Percentiles rank a stretch among this genome's conserved stretches.
phyloP scores from a whole-genome alignment of 2,113 vertebrate species.

The Corythaeola cristata region DNA sequence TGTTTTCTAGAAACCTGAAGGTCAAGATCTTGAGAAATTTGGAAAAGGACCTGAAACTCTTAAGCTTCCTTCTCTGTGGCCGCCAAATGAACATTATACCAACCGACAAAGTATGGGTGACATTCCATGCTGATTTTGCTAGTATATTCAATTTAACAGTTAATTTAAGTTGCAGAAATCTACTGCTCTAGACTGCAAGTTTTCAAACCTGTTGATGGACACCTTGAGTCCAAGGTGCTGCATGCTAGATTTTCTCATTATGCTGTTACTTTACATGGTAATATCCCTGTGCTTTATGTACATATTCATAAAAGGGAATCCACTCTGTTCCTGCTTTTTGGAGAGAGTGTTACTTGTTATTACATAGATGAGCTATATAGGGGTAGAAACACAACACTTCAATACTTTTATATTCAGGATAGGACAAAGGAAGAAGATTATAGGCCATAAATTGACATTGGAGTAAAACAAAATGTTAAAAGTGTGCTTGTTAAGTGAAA shows the following conservation, averaged over 20 bases:
- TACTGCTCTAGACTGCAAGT: background rate
- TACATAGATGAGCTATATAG: background rate
- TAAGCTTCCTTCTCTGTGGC: background rate
- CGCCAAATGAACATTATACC: background rate
- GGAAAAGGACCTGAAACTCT: background rate
- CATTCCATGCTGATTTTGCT: background rate
- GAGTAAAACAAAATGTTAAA: background rate
- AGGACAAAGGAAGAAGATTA: background rate
- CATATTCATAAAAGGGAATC: background rate
- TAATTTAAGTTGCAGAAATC: background rate
- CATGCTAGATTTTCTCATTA: background rate
- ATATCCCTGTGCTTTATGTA: background rate
- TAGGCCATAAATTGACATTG: background rate
- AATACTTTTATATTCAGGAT: background rate
- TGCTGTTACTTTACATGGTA: background rate
- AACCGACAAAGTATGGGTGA: background rate
- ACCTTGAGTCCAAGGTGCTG: background rate
- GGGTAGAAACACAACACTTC: background rate
- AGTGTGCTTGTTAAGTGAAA: background rate
- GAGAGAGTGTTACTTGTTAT: background rate
- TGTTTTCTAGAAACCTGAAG: background rate
- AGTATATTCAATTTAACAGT: background rate
- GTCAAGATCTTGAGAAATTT: background rate
- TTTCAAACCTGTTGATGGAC: background rate
- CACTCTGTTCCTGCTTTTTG: background rate